phyloP scores from a whole-genome alignment of 2,888 invertebrate species.

The Zele albiditarsus region DNA sequence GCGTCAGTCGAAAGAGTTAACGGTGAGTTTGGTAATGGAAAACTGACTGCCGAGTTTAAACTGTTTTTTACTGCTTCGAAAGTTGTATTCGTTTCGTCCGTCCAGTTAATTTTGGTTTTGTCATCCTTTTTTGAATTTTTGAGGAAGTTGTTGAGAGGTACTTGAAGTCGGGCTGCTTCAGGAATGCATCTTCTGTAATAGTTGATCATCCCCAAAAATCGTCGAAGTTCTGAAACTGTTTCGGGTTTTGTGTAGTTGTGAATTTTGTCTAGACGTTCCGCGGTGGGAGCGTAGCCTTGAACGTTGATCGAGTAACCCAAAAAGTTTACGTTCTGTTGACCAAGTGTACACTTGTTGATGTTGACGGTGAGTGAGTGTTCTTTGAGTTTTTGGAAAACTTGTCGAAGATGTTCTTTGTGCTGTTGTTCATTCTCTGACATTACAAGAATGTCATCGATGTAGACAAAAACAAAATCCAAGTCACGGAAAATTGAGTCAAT shows the following conservation, averaged over 20 bases:
- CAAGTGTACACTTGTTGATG: slow-evolving; percentile 38
- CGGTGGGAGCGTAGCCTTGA: slow-evolving; percentile 39
- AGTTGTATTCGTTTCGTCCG: neutral
- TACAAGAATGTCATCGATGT: slow-evolving; percentile 41
- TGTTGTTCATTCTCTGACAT: slow-evolving; percentile 20
- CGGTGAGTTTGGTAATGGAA: neutral
- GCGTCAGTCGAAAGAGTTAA: neutral
- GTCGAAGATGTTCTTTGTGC: slow-evolving; percentile 33
- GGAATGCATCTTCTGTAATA: slow-evolving; percentile 51
- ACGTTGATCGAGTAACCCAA: slow-evolving; percentile 36
- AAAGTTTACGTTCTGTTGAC: slow-evolving; percentile 40
- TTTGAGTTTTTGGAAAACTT: slow-evolving; percentile 35
- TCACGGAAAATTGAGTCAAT: slow-evolving; percentile 41
- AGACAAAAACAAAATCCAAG: slow-evolving; percentile 39
- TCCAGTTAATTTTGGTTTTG: neutral
- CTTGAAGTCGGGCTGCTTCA: neutral
- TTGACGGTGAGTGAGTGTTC: slow-evolving; percentile 20
- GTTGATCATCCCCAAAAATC: slow-evolving; percentile 53
- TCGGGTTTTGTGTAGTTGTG: slow-evolving; percentile 32
- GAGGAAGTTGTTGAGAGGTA: neutral
- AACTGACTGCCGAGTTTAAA: neutral
- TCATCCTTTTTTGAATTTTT: neutral
- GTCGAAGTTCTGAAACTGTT: slow-evolving; percentile 24
- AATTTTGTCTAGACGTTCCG: slow-evolving; percentile 34
- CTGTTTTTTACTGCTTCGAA: too few relatives aligned